Evolutionary conservation across 2,797 vertebrate genomes (phyloP), one percentile per base, ranked within the genome.

Genomic region (Characodon lateralis): DNA sequence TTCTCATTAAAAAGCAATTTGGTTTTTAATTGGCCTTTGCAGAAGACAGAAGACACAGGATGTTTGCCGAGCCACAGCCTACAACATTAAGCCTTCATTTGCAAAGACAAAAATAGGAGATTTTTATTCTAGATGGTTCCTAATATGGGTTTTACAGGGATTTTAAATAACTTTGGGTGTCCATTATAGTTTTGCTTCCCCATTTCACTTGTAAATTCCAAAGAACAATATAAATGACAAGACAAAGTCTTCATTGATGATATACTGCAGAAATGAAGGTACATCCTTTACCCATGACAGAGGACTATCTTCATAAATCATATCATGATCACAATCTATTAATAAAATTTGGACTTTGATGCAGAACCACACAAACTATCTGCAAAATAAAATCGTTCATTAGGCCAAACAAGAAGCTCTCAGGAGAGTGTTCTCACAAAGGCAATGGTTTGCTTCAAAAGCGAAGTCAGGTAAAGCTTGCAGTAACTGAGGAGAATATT

Each of bases 1-100:
- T 50, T 43, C 28, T 73, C 66, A 75, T 83, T 82, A 72, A 70
- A 48, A 18, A 78, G 16, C 24, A 68, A 83, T 80, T 76, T 22
- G 48, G 43, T n/a, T 51, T 51, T 28, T 22, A 70, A 73, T 68
- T 46, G 24, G 53, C 6, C 26, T 22, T 0, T 6, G 12, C n/a
- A 16, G 51, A 71, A 10, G 48, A 80, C 41, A 31, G 31, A 31
- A 13, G 1, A 14, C 46, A 28, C 13, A 71, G 51, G 16, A n/a
- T 39, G 55, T 7, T n/a, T 46, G 61, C 16, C 31, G 0, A 39
- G 48, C 9, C 24, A 24, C 59, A 6, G 1, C 3, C 2, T 22
- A 13, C 31, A 46, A 6, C 6, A 5, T 13, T 46, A 70, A 65
- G 3, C 6, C 5, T 0, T 7, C 6, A 51, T 51, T 53, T 22